Base-by-base conservation (phyloP, 1,140 invertebrate species). In the Sitophilus oryzae region DNA sequence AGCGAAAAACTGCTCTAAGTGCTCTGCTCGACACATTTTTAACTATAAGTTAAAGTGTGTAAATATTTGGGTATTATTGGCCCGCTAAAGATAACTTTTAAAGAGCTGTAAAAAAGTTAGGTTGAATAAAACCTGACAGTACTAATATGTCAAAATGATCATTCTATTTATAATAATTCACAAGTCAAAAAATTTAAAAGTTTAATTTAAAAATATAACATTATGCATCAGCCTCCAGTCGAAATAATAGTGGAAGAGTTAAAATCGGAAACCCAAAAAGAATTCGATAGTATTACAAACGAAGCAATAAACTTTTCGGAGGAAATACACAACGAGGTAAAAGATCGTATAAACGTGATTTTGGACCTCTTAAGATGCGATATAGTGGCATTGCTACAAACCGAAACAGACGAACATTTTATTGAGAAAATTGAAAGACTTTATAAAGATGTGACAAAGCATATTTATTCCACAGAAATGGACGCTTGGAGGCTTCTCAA, bases 181-280 rank as follows among this genome's bases (percentile, higher is more conserved):
- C n/a, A n/a, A n/a, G n/a, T n/a, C n/a, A n/a, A n/a, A n/a, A n/a
- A n/a, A n/a, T n/a, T n/a, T n/a, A n/a, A n/a, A n/a, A n/a, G n/a
- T n/a, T n/a, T n/a, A n/a, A n/a, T n/a, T n/a, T n/a, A n/a, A n/a
- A n/a, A n/a, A n/a, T n/a, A n/a, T n/a, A n/a, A n/a, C n/a, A n/a
- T n/a, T n/a, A n/a, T n/a, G n/a, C n/a, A n/a, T n/a, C n/a, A n/a
- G n/a, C n/a, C n/a, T n/a, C n/a, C n/a, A n/a, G 40, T 49, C 1
- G 37, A 56, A 56, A 56, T 56, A 34, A 49, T 49, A 3, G 38
- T 23, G 2, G 53, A 56, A 36, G 45, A 56, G 47, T 15, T 56
- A 15, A 49, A 49, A 23, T 35, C 36, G 3, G 53, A 49, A 48
- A 56, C 53, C 16, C 43, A 43, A 10, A 43, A 56, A 16, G 53